Conservation (phyloP, 2,888 invertebrate species). For the Erpobdella octoculata region DNA sequence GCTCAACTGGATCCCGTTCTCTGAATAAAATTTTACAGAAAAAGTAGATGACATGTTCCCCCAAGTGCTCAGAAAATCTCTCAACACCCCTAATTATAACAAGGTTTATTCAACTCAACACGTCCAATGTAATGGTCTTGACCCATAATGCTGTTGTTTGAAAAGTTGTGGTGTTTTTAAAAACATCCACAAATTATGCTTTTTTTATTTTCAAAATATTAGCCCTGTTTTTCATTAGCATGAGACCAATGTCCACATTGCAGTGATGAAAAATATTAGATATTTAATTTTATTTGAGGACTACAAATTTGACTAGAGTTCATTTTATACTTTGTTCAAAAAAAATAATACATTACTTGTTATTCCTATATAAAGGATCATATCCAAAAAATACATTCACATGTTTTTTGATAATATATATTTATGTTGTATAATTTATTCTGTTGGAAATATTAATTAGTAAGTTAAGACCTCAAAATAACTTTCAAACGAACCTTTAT, state of each 20-base stretch:
- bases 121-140: too few relatives aligned
- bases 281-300: too few relatives aligned
- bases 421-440: neutral
- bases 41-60: neutral
- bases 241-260: too few relatives aligned
- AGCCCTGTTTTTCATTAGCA: too few relatives aligned
- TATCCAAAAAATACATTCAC: too few relatives aligned
- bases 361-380: too few relatives aligned
- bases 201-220: too few relatives aligned
- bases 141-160: too few relatives aligned
- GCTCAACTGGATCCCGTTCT: conserved; percentile 75
- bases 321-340: neutral
- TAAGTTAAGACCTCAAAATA: neutral
- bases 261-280: neutral
- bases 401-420: neutral
- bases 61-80: neutral
- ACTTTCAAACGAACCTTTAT: conserved; percentile 6
- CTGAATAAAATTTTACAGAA: conserved; percentile 38
- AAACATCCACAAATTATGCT: too few relatives aligned
- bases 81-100: neutral
- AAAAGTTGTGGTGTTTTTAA: too few relatives aligned
- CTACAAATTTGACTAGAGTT: neutral
- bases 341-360: neutral
- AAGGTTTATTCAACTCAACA: too few relatives aligned
- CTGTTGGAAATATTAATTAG: neutral